These are phyloP conservation scores for Eumerus sabulonum DNA, from an alignment of 2,888 invertebrate species.

Conservation along the genomic window DNA sequence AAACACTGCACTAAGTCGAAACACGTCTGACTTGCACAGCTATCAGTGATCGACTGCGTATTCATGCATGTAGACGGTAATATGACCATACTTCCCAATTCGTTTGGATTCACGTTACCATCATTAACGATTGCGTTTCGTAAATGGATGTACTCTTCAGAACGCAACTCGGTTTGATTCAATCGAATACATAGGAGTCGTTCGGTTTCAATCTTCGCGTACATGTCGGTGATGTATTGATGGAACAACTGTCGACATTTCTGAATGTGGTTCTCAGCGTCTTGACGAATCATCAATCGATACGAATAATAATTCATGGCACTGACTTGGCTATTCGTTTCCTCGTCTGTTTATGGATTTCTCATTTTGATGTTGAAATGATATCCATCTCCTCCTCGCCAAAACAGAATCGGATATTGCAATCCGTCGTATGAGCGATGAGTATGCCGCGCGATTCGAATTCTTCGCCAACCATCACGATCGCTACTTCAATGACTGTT, in stretches of 20 bases:
- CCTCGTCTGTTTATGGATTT: no score
- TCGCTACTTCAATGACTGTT: constrained; percentile 66
- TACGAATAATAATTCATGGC: no score
- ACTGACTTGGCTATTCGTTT: no score
- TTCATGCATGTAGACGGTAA: constrained; percentile 37
- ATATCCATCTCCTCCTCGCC: background rate
- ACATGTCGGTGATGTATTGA: constrained; percentile 71
- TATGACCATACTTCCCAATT: constrained; percentile 23
- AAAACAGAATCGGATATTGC: constrained; percentile 8
- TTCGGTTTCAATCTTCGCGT: constrained; percentile 73
- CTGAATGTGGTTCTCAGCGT: no score
- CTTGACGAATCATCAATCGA: no score
- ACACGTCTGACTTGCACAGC: no score
- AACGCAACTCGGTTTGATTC: constrained; percentile 69
- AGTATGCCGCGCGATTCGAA: constrained; percentile 71
- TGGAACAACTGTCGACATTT: constrained; percentile 69
- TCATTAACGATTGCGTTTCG: background rate
- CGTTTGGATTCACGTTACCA: background rate
- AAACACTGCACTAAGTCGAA: no score
- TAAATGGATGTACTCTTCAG: constrained; percentile 3
- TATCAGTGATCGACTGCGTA: no score
- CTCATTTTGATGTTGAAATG: no score
- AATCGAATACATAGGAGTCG: constrained; percentile 71
- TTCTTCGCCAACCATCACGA: constrained; percentile 69
- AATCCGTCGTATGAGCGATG: constrained; percentile 31